Evolutionary conservation across 2,888 invertebrate genomes (phyloP).

Genomic region (Harmothoe impar): DNA sequence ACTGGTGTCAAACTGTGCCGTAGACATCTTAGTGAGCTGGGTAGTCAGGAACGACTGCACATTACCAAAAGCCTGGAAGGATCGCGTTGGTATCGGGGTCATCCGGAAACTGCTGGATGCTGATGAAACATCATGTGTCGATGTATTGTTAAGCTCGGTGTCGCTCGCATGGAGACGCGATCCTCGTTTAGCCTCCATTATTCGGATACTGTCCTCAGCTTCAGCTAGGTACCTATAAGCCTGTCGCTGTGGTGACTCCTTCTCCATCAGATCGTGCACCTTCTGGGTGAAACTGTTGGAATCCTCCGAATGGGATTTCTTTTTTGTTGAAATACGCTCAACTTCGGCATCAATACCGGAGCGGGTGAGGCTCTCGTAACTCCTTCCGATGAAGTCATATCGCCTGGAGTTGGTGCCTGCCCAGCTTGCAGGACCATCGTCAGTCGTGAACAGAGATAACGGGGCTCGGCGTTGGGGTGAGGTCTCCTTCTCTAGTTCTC

Average conservation of each 20-base stretch:
- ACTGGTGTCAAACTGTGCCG: constrained; percentile 77
- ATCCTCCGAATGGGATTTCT: neutral
- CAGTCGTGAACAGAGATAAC: too few species aligned
- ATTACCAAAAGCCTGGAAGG: constrained; percentile 38
- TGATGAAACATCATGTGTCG: neutral
- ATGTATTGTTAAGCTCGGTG: neutral
- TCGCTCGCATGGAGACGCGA: constrained; percentile 33
- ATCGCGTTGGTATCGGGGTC: constrained; percentile 9
- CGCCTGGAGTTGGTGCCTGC: neutral
- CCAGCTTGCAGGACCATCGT: neutral
- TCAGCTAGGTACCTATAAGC: constrained; percentile 76
- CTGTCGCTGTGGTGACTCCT: constrained; percentile 76
- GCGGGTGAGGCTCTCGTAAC: constrained; percentile 32
- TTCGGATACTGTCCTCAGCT: constrained; percentile 71
- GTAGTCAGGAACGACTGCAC: constrained; percentile 70
- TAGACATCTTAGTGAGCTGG: constrained; percentile 77
- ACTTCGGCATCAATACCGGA: constrained; percentile 10
- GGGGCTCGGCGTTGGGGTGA: constrained; percentile 14
- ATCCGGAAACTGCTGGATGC: neutral
- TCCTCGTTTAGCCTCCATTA: neutral
- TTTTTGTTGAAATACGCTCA: neutral
- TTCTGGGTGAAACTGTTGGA: constrained; percentile 69
- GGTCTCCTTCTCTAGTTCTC: constrained; percentile 47
- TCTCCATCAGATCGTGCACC: constrained; percentile 75
- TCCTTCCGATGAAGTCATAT: constrained; percentile 22